Conservation (phyloP, 30 jellyfish, hydroid and myxozoan species). For the Pelagia noctiluca region DNA sequence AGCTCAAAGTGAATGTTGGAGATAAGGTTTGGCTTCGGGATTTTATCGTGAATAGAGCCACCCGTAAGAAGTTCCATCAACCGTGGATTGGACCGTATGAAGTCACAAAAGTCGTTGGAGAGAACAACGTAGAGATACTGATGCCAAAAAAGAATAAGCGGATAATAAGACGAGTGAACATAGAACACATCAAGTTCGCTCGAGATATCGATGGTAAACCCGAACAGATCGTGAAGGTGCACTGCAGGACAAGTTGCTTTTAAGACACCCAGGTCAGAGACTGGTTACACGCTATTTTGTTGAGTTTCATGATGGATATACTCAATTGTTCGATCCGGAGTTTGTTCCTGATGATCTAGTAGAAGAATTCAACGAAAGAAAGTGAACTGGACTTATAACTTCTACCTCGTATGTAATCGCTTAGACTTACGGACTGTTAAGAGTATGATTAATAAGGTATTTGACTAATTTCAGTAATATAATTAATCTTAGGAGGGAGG, state of each 20-base stretch:
- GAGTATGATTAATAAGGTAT: conserved; percentile 33
- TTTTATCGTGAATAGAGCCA: conserved; percentile 18
- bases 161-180: conserved; percentile 21
- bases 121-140: conserved; percentile 24
- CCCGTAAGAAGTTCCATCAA: conserved; percentile 39
- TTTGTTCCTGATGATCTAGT: no score
- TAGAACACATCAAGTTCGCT: conserved; percentile 49
- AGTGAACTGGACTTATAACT: conserved; percentile 38
- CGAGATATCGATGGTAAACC: conserved; percentile 43
- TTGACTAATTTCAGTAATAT: conserved; percentile 48
- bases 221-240: conserved; percentile 36
- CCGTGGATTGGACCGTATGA: conserved; percentile 55
- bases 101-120: conserved; percentile 35
- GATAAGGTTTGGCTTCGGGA: conserved; percentile 52
- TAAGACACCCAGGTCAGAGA: conserved; percentile 57
- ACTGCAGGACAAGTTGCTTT: conserved; percentile 60
- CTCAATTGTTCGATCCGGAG: conserved; percentile 50
- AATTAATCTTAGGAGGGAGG: conserved; percentile 60
- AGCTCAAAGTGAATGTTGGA: conserved; percentile 15
- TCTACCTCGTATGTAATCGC: no score
- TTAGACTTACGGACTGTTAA: no score
- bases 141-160: conserved; percentile 11
- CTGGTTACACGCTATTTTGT: conserved; percentile 47
- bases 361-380: conserved; percentile 46
- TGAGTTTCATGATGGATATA: conserved; percentile 49